These are phyloP conservation scores for Ranitomeya variabilis DNA, from an alignment of 2,113 vertebrate species.

Conservation along the genomic window DNA sequence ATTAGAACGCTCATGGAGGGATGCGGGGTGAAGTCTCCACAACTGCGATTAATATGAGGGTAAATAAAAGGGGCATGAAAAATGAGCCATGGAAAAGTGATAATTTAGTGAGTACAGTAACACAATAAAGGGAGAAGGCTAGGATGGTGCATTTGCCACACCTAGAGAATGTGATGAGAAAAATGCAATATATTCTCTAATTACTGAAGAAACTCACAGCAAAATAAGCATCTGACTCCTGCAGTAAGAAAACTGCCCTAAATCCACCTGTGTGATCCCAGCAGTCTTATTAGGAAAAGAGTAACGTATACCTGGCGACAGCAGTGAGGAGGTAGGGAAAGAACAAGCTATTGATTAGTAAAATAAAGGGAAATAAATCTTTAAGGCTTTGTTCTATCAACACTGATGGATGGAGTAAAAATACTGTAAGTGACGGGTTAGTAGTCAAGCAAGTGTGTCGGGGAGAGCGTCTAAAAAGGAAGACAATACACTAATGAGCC, in stretches of 20 bases:
- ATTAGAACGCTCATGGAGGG: too few relatives aligned
- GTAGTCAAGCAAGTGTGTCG: not conserved
- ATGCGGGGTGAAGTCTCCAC: too few relatives aligned
- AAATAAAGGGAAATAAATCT: not conserved
- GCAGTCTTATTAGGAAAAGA: not conserved
- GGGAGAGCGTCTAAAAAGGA: not conserved
- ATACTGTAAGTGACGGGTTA: not conserved
- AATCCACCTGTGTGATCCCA: not conserved
- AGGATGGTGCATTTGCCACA: not conserved
- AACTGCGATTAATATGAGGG: too few relatives aligned
- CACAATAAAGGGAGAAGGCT: not conserved
- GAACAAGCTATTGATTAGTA: not conserved
- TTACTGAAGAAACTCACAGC: too few relatives aligned
- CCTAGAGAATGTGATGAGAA: not conserved
- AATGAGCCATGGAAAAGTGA: not conserved
- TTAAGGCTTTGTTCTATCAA: not conserved
- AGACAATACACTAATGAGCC: too few relatives aligned
- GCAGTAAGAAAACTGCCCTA: not conserved
- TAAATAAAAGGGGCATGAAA: too few relatives aligned
- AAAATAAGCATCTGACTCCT: too few relatives aligned
- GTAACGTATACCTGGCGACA: not conserved
- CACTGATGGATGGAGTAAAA: not conserved
- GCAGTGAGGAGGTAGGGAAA: not conserved
- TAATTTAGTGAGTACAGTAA: not conserved
- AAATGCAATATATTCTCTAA: too few relatives aligned